phyloP scores from a whole-genome alignment of 2,888 invertebrate species.

The Tyria jacobaeae region DNA sequence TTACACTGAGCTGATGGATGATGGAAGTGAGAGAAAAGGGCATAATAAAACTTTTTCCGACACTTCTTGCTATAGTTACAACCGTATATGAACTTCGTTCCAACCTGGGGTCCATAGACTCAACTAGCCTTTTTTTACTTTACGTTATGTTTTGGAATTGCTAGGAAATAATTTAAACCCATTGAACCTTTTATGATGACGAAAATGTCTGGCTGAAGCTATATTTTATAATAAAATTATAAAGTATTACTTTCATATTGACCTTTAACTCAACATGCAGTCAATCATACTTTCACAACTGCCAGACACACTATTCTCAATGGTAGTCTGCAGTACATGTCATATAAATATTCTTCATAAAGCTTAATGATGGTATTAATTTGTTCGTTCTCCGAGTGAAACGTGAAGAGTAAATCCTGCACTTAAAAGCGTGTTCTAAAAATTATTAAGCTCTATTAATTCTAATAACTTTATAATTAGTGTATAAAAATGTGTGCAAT shows the following conservation, averaged over 20 bases:
- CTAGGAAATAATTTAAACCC: too few species aligned
- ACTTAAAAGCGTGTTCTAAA: conserved; percentile 44
- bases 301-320: conserved; percentile 19
- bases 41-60: too few species aligned
- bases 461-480: conserved; percentile 41
- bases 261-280: conserved; percentile 30
- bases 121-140: too few species aligned
- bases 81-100: too few species aligned
- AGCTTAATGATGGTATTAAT: conserved; percentile 32
- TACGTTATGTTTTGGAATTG: too few species aligned
- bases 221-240: neutral
- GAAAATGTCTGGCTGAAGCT: neutral
- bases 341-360: conserved; percentile 37
- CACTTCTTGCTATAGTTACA: too few species aligned
- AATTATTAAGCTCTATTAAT: conserved; percentile 44
- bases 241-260: conserved; percentile 3
- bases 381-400: conserved; percentile 35
- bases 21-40: too few species aligned
- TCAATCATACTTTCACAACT: conserved; percentile 15
- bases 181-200: neutral
- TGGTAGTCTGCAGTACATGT: conserved; percentile 31
- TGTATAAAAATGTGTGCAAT: conserved; percentile 49
- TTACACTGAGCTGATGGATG: too few species aligned
- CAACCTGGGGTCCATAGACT: too few species aligned
- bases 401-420: conserved; percentile 32